Conservation (phyloP, 2,113 vertebrate genomes). For the Capreolus pygargus region DNA sequence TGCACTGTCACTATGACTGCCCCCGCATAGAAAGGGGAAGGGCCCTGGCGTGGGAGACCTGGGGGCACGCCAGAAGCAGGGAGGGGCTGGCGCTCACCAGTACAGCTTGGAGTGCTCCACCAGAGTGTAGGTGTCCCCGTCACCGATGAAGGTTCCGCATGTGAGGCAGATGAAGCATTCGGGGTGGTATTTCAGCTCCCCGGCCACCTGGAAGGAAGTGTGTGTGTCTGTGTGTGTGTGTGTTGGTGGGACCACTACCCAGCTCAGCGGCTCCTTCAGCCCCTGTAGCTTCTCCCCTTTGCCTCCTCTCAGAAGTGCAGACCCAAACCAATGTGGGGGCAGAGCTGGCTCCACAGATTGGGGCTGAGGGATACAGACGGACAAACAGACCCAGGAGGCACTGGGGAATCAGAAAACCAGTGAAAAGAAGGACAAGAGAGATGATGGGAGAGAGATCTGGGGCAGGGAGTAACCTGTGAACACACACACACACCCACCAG, state of each 20-base stretch:
- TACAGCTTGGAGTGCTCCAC: slow-evolving; percentile 98
- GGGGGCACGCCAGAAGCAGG: rapidly evolving
- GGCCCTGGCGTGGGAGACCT: neutral
- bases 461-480: neutral
- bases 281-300: rapidly evolving
- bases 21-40: neutral
- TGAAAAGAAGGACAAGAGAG: neutral
- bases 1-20: neutral
- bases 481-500: rapidly evolving
- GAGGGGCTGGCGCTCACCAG: slow-evolving; percentile 85
- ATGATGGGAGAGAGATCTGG: too few relatives aligned
- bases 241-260: neutral
- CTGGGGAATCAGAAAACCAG: neutral
- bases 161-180: slow-evolving; percentile 97
- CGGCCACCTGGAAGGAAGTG: slow-evolving; percentile 86
- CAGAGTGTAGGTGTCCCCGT: slow-evolving; percentile 96
- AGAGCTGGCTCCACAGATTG: neutral
- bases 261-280: neutral
- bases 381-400: neutral
- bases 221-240: neutral
- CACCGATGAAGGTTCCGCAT: slow-evolving; percentile 92
- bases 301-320: neutral
- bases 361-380: neutral
- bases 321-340: neutral
- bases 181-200: slow-evolving; percentile 98